Evolutionary conservation across 2,888 invertebrate species (phyloP).

Genomic region (Megamerina dolium): DNA sequence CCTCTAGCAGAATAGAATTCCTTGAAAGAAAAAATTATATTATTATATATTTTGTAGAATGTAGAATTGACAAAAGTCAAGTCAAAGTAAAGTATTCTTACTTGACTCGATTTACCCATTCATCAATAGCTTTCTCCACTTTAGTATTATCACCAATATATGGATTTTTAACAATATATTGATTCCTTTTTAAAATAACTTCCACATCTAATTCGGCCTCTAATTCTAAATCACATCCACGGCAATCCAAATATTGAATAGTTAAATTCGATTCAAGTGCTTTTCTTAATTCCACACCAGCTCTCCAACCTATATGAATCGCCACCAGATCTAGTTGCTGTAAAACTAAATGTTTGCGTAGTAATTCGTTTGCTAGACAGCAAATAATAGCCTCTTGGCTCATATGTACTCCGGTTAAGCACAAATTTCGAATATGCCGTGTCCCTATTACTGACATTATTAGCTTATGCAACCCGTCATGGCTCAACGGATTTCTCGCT

Average conservation of each 20-base stretch:
- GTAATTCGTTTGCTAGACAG: slow-evolving; percentile 21
- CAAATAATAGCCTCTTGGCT: slow-evolving; percentile 6
- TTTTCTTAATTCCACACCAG: slow-evolving; percentile 23
- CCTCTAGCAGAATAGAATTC: slow-evolving; percentile 23
- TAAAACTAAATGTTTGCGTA: slow-evolving; percentile 27
- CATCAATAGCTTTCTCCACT: slow-evolving; percentile 26
- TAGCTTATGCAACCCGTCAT: slow-evolving; percentile 22
- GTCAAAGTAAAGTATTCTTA: no score
- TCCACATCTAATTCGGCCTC: slow-evolving; percentile 33
- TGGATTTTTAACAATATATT: slow-evolving; percentile 22
- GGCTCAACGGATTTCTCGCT: slow-evolving; percentile 28
- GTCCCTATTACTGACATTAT: slow-evolving; percentile 21
- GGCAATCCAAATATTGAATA: slow-evolving; percentile 28
- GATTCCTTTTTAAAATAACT: slow-evolving; percentile 34
- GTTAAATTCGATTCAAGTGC: slow-evolving; percentile 26
- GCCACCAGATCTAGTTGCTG: slow-evolving; percentile 28
- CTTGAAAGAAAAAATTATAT: slow-evolving; percentile 15
- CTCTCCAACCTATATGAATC: slow-evolving; percentile 14
- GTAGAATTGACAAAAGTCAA: no score
- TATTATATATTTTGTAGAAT: no score
- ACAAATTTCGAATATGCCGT: slow-evolving; percentile 25
- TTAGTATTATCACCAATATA: slow-evolving; percentile 25
- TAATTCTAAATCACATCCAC: slow-evolving; percentile 28
- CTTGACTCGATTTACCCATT: slow-evolving; percentile 23
- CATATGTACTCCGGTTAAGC: slow-evolving; percentile 25